phyloP scores from a whole-genome alignment of 2,113 vertebrate genomes.

The Dryoscopus gambensis region DNA sequence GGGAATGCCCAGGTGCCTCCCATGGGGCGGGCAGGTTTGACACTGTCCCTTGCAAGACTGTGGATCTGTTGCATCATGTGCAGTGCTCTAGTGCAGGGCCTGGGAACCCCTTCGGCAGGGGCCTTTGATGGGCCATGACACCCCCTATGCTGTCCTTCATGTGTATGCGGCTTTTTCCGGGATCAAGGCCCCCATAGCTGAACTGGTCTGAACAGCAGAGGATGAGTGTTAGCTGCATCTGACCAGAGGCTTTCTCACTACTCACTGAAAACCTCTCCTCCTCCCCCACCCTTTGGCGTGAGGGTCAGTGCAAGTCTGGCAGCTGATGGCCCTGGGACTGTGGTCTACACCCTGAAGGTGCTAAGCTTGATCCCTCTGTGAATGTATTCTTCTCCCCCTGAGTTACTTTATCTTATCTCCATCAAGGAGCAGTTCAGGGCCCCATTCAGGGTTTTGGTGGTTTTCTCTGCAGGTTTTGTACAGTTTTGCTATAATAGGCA shows the following conservation, averaged over 20 bases:
- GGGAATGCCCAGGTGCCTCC: background rate
- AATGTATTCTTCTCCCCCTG: background rate
- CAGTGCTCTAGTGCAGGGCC: too few species aligned
- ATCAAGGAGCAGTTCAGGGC: background rate
- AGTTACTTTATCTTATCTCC: background rate
- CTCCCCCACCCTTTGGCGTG: background rate
- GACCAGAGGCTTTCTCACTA: too few species aligned
- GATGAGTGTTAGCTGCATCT: rapidly evolving
- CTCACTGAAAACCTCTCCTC: background rate
- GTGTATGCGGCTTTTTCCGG: rapidly evolving
- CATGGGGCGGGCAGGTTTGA: background rate
- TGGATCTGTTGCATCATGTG: background rate
- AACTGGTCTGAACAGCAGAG: background rate
- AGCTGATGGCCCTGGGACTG: background rate
- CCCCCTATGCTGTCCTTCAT: background rate
- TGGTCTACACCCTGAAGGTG: background rate
- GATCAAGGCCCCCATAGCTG: background rate
- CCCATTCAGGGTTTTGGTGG: background rate
- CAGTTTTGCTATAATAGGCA: background rate
- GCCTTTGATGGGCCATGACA: background rate
- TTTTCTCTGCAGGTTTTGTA: background rate
- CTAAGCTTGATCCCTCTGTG: background rate
- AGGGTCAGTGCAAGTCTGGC: background rate
- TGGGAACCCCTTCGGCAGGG: background rate
- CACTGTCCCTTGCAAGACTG: background rate